Base-by-base conservation (phyloP, 2,888 invertebrate genomes). In the Heliconius ismenius region DNA sequence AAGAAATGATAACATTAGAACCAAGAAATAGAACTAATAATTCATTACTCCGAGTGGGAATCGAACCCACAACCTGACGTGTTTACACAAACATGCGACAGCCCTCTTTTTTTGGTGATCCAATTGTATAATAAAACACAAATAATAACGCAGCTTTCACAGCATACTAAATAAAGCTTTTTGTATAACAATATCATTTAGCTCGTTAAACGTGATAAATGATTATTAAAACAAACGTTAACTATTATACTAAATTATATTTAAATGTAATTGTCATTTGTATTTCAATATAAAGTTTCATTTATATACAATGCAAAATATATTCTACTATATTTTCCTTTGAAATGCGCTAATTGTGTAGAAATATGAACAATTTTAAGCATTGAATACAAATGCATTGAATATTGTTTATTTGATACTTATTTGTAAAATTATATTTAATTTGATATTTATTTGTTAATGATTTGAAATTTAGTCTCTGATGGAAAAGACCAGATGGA, bases 401-500 rank as follows among this genome's bases (percentile, higher is more conserved):
- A 11, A 60, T 58, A 32, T n/a, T 58, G n/a, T 10, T 32, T 32
- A 32, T 7, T 32, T 32, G 32, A 32, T 32, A 32, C 6, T 32
- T 32, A 32, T 32, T 32, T 32, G 32, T 32, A 32, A 32, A 32
- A 32, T 32, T 32, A 32, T 32, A 32, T 32, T 32, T 32, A 32
- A 58, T n/a, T n/a, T 58, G 0, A n/a, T 58, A 58, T n/a, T 58
- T 58, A 11, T 49, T 49, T 49, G 3, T 54, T n/a, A 32, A 70
- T 32, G 70, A 18, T 32, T 70, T 54, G n/a, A 6, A 28, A 6
- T 21, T 58, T 70, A 58, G 32, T 58, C 54, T 70, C 32, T 54
- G 28, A 70, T 58, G 26, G 43, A 70, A 70, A 70, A 58, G 28
- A 70, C 54, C 26, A 32, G 54, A 21, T 70, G 28, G 28, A 26